Base-by-base conservation (phyloP, 1,140 invertebrate species). In the Halesus radiatus region DNA sequence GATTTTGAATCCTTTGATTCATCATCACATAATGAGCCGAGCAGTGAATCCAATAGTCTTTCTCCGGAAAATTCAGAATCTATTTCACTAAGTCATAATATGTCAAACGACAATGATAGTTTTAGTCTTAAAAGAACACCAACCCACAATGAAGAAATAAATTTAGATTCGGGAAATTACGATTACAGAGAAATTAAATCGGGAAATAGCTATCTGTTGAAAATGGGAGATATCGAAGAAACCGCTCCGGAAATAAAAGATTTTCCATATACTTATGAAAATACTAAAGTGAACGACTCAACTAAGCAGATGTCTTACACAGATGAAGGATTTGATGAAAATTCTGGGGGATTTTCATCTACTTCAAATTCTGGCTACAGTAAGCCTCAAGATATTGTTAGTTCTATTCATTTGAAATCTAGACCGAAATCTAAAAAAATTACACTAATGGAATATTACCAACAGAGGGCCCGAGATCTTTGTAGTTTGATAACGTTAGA, bases 401-500 rank as follows among this genome's bases (percentile, higher is more conserved):
- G 62, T 64, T 3, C 4, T 66, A 26, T 29, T 29, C 3, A 26
- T 22, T 32, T 29, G n/a, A 29, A 5, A 60, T 60, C 56, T 22
- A 66, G 16, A n/a, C 18, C n/a, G n/a, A 81, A 26, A 58, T 70
- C 50, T 15, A 78, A 58, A 58, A 77, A 53, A 72, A 70, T 7
- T 2, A 70, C 6, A 3, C 4, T 70, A 20, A 50, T 7, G 37
- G 18, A 70, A 26, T 74, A 74, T 26, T 74, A 74, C 10, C 50
- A 29, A 16, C 70, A 74, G 52, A 26, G 70, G n/a, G 70, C 70
- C 1, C 53, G 26, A 74, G 70, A 74, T 29, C 53, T 74, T 26
- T 54, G 70, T 56, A 91, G 90, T 81, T 94, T 96, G 92, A 94
- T 96, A 73, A 93, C 92, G 85, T 85, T 96, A 22, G 94, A 96